Conservation (phyloP, 2,888 invertebrate species). For the Nycteola revayana region DNA sequence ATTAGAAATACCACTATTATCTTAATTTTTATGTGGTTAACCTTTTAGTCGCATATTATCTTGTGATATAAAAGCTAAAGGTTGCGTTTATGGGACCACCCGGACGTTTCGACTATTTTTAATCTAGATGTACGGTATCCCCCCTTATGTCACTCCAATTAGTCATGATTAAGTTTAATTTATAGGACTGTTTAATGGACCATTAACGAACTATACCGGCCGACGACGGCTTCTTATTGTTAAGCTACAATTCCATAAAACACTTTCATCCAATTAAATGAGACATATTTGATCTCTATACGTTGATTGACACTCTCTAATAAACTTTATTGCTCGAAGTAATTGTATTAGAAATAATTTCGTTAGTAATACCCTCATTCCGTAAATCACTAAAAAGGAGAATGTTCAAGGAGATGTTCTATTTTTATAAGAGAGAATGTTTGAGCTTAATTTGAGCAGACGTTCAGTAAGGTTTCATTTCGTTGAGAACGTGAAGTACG, state of each 20-base stretch:
- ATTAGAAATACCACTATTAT: constrained; percentile 55
- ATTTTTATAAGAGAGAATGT: constrained; percentile 46
- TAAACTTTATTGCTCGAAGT: constrained; percentile 32
- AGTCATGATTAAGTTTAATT: constrained; percentile 78
- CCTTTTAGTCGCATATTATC: constrained; percentile 62
- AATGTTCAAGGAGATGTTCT: constrained; percentile 36
- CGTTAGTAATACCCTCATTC: constrained; percentile 26
- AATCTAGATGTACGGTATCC: constrained; percentile 38
- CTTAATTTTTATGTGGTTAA: constrained; percentile 68
- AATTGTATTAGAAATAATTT: constrained; percentile 24
- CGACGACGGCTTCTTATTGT: constrained; percentile 68
- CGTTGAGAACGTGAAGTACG: constrained; percentile 42
- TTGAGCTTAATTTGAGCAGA: constrained; percentile 51
- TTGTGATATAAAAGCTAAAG: constrained; percentile 49
- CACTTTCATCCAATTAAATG: constrained; percentile 67
- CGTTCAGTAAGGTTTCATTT: constrained; percentile 45
- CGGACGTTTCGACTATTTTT: constrained; percentile 40
- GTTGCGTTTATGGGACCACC: constrained; percentile 65
- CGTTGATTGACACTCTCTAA: constrained; percentile 41
- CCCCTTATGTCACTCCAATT: constrained; percentile 67
- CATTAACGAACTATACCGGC: constrained; percentile 67
- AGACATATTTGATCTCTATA: constrained; percentile 51
- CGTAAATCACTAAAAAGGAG: constrained; percentile 42
- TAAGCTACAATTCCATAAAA: constrained; percentile 63
- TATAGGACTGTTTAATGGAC: constrained; percentile 73